Evolutionary conservation across 2,888 invertebrate genomes (phyloP).

Genomic region (Drosophila mayaguana): DNA sequence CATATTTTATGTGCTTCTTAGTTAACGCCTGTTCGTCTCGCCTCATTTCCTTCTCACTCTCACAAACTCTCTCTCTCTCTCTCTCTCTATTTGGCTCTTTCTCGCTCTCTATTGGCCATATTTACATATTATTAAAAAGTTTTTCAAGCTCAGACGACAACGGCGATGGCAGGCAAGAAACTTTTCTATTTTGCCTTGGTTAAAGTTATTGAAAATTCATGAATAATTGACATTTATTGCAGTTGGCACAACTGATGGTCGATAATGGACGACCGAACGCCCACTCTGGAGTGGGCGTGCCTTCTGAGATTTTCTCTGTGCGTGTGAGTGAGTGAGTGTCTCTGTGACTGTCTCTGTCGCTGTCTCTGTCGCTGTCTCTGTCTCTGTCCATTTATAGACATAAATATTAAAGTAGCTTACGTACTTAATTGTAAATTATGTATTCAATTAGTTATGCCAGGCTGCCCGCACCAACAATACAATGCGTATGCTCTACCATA

Average conservation of each 20-base stretch:
- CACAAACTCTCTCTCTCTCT: not conserved
- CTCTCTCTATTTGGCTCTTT: conserved; percentile 36
- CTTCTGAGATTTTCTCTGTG: conserved; percentile 15
- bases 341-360: conserved; percentile 35
- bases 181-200: conserved; percentile 69
- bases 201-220: conserved; percentile 78
- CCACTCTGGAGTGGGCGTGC: conserved; percentile 21
- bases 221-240: conserved; percentile 80
- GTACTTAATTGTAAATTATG: conserved; percentile 78
- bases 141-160: conserved; percentile 64
- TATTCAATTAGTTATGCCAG: conserved; percentile 73
- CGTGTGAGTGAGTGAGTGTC: conserved; percentile 15
- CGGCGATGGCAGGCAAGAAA: conserved; percentile 45
- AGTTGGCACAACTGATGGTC: conserved; percentile 77
- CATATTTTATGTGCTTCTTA: conserved; percentile 72
- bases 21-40: conserved; percentile 60
- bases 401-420: conserved; percentile 79
- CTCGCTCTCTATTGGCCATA: conserved; percentile 54
- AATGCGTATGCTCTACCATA: conserved; percentile 19
- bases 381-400: conserved; percentile 62
- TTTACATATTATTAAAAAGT: conserved; percentile 79
- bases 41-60: conserved; percentile 7
- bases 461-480: conserved; percentile 37
- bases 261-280: conserved; percentile 62
- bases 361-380: conserved; percentile 37